Evolutionary conservation across 2,113 vertebrate genomes (phyloP), one percentile per base, ranked within the genome.

Genomic region (Tapirus terrestris): DNA sequence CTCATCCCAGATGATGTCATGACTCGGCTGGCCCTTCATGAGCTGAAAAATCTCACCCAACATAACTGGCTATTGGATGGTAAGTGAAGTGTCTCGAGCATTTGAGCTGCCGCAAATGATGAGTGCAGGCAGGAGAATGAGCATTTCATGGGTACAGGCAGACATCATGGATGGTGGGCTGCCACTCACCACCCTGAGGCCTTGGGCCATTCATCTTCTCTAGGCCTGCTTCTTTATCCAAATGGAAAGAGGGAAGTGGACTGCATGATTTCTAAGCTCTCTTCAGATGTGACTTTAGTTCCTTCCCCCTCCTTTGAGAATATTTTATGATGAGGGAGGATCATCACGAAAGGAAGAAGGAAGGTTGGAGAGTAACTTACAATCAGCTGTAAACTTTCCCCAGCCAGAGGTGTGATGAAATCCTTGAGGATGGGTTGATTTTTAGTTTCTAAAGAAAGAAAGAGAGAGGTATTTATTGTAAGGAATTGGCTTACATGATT

Each of bases 1-100:
- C 99, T 99, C 98, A 99, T 99, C 89, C 99, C 99, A 20, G 99
- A 99, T 98, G 99, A 99, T 53, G 98, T 99, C 97, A 99, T 99
- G 97, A 99, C 99, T 25, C 99, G 98, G 8, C 98, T 99, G 92
- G 99, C 99, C 98, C 98, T 99, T 82, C 98, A 96, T n/a, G 99
- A 99, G 96, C 99, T 99, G 83, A 99, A 99, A 95, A 96, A 86
- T 6, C 97, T 99, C 53, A 97, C 98, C 27, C 95, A 56, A 1
- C 98, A 96, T 94, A 99, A 97, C 98, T 99, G 99, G 99, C 98
- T 99, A 13, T 97, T 99, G 43, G 99, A 99, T 89, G 99, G 99
- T 99, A 98, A 98, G 99, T 96, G 60, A 33, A 73, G 1, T 21
- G 48, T 13, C 7, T 0, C 17, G 58, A 84, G n/a, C 60, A 89